phyloP scores from a whole-genome alignment of 2,113 vertebrate species.

The Acanthisitta chloris region DNA sequence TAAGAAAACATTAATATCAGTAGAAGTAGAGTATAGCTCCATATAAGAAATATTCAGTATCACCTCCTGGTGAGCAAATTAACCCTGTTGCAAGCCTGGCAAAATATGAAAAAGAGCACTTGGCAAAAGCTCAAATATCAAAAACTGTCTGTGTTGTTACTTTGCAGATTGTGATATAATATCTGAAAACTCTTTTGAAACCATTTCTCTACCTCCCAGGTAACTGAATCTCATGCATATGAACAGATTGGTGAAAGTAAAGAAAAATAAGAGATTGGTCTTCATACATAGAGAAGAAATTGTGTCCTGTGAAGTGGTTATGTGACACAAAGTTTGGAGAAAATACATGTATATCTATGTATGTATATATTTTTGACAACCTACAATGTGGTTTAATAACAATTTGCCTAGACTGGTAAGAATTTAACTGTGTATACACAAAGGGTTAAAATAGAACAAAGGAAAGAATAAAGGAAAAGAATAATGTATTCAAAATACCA shows the following conservation, averaged over 20 bases:
- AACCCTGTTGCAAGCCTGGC: neutral
- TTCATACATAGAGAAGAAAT: neutral
- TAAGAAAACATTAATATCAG: neutral
- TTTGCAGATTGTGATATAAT: neutral
- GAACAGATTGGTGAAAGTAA: neutral
- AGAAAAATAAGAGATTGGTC: neutral
- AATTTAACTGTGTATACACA: neutral
- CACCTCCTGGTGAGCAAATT: neutral
- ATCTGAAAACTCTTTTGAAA: neutral
- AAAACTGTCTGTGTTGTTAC: neutral
- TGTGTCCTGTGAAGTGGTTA: neutral
- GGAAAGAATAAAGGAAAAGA: neutral
- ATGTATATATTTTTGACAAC: neutral
- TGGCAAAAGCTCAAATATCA: neutral
- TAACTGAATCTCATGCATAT: neutral
- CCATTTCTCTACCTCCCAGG: neutral
- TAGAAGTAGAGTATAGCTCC: neutral
- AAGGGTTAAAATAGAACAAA: neutral
- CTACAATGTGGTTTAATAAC: neutral
- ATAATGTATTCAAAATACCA: neutral
- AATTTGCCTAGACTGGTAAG: neutral
- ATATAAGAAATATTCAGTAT: neutral
- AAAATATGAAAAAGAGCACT: neutral
- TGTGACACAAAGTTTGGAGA: neutral
- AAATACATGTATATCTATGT: accelerated